A percentile compares a stretch with the other conserved stretches of the same genome.
Evolutionary conservation across 2,113 vertebrate species (phyloP).

Genomic region (Sakesphorus luctuosus): DNA sequence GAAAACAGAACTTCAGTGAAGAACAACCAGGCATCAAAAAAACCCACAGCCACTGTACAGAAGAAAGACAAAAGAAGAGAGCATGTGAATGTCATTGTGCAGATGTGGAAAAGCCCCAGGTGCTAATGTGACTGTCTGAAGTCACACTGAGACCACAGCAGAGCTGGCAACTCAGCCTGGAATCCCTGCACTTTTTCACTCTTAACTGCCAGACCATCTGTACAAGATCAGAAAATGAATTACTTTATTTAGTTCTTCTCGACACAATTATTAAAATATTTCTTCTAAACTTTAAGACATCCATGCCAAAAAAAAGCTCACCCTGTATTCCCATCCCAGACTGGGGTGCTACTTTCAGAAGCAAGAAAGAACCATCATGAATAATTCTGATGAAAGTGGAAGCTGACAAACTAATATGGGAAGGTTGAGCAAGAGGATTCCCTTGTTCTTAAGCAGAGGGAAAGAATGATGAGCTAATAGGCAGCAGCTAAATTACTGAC

Average conservation of each 20-base stretch:
- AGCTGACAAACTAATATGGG: not conserved
- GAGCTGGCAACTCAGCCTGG: not conserved
- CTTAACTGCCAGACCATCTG: not conserved
- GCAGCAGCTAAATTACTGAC: not conserved
- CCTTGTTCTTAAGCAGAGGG: not conserved
- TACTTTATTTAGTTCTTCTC: not conserved
- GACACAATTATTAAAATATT: not conserved
- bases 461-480: not conserved
- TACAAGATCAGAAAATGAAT: not conserved
- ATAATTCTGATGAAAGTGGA: not conserved
- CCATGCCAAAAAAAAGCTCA: not conserved
- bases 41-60: not conserved
- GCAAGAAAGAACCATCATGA: not conserved
- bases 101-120: not conserved
- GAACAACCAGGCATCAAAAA: not conserved
- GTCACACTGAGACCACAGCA: not conserved
- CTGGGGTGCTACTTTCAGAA: not conserved
- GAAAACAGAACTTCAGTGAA: not conserved
- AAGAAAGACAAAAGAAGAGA: not conserved
- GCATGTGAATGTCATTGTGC: not conserved
- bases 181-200: not conserved
- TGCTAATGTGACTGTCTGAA: slow-evolving; percentile 13
- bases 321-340: not conserved
- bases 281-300: slow-evolving; percentile 6
- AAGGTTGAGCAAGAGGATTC: not conserved